A percentile compares a stretch with the other conserved stretches of the same genome.
phyloP scores from a whole-genome alignment of 2,113 vertebrate genomes.

The Myocastor coypus region DNA sequence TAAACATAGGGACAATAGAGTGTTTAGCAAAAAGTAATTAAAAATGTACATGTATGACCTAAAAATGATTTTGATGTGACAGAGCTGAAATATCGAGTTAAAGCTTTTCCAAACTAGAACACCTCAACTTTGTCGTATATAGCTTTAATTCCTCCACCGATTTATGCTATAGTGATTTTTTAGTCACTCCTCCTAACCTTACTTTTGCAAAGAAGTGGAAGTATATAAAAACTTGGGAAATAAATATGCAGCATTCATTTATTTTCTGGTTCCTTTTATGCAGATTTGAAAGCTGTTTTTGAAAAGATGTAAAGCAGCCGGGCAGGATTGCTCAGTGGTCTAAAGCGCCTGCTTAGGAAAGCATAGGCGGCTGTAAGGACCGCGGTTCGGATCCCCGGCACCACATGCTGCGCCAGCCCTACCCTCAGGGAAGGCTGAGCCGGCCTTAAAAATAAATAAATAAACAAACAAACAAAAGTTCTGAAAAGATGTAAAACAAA shows the following conservation, averaged over 20 bases:
- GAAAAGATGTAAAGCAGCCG: neutral
- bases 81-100: slow-evolving; percentile 9
- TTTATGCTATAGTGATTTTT: neutral
- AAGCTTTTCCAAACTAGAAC: slow-evolving; percentile 33
- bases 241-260: neutral
- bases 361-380: too few species aligned
- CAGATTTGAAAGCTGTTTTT: slow-evolving; percentile 9
- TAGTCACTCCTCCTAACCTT: neutral
- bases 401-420: too few species aligned
- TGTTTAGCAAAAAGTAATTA: neutral
- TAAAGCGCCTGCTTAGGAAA: too few species aligned
- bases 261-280: neutral
- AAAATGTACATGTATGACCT: neutral
- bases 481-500: neutral
- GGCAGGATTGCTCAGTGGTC: too few species aligned
- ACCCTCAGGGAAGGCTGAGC: too few species aligned
- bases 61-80: neutral
- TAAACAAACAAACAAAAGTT: too few species aligned
- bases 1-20: neutral
- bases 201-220: neutral
- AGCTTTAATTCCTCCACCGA: neutral
- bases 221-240: neutral
- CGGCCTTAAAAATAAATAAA: too few species aligned
- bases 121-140: neutral
- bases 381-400: too few species aligned